These are phyloP conservation scores for Hydractinia symbiolongicarpus DNA, from an alignment of 30 jellyfish, hydroid and myxozoan genomes.

Conservation along the genomic window DNA sequence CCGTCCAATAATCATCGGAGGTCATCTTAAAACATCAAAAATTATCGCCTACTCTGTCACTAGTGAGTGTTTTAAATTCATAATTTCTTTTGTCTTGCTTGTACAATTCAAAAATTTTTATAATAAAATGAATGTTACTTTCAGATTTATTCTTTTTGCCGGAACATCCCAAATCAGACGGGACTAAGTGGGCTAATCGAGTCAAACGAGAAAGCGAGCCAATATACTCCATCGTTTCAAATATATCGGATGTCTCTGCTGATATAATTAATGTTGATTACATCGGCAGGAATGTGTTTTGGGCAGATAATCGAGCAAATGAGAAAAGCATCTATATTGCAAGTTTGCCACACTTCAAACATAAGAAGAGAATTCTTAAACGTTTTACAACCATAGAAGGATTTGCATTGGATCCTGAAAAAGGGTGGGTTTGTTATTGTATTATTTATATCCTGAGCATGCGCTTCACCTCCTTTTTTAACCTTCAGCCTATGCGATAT, in stretches of 20 bases:
- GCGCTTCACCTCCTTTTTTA: not conserved
- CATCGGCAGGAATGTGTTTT: conserved; percentile 76
- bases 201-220: conserved; percentile 43
- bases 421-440: conserved; percentile 46
- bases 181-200: not conserved
- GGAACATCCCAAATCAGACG: too few relatives aligned
- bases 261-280: conserved; percentile 67
- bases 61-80: too few relatives aligned
- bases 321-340: conserved; percentile 65
- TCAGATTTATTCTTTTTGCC: too few relatives aligned
- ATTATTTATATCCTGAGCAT: not conserved
- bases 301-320: conserved; percentile 65
- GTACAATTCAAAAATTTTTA: too few relatives aligned
- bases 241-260: conserved; percentile 51
- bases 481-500: not conserved
- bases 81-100: too few relatives aligned
- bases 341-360: conserved; percentile 38
- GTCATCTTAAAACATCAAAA: too few relatives aligned
- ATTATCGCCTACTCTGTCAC: too few relatives aligned
- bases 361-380: conserved; percentile 15
- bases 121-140: too few relatives aligned
- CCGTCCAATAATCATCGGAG: not conserved
- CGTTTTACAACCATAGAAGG: conserved; percentile 18
- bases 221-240: not conserved
- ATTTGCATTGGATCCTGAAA: conserved; percentile 51